A percentile compares a stretch with the other conserved stretches of the same genome.
phyloP scores from a whole-genome alignment of 2,888 invertebrate species.

The Sarcophaga subvicina region DNA sequence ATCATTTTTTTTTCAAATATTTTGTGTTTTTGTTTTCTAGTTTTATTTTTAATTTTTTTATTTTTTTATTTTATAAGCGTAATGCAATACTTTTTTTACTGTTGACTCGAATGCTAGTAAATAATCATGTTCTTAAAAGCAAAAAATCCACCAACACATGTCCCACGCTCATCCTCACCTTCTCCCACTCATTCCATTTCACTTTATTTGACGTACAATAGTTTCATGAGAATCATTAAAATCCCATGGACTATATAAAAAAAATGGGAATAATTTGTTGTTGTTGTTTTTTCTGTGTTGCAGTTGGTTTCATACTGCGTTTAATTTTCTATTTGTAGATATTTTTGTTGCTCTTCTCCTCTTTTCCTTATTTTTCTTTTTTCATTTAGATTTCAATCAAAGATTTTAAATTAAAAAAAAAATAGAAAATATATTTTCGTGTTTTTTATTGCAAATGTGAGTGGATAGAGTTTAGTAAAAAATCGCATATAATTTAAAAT shows the following conservation, averaged over 20 bases:
- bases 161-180: not conserved
- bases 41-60: slow-evolving; percentile 10
- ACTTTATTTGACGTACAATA: not conserved
- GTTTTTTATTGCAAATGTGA: not conserved
- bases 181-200: slow-evolving; percentile 8
- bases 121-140: slow-evolving; percentile 38
- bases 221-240: slow-evolving; percentile 51
- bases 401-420: not conserved
- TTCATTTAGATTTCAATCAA: slow-evolving; percentile 20
- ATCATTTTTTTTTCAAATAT: not conserved
- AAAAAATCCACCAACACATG: not conserved
- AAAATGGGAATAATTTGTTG: slow-evolving; percentile 3
- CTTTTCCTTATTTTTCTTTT: not conserved
- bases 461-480: not conserved
- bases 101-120: slow-evolving; percentile 20
- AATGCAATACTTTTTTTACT: not conserved
- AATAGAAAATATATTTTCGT: not conserved
- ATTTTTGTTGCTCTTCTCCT: not conserved
- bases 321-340: slow-evolving; percentile 2
- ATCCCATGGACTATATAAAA: slow-evolving; percentile 36
- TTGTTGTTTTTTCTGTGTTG: not conserved
- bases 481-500: no score
- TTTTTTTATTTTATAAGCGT: slow-evolving; percentile 7
- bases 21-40: slow-evolving; percentile 1
- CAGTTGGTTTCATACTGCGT: not conserved